These are phyloP conservation scores for Neocrepidodera transversa DNA, from an alignment of 2,888 invertebrate species.

Conservation along the genomic window DNA sequence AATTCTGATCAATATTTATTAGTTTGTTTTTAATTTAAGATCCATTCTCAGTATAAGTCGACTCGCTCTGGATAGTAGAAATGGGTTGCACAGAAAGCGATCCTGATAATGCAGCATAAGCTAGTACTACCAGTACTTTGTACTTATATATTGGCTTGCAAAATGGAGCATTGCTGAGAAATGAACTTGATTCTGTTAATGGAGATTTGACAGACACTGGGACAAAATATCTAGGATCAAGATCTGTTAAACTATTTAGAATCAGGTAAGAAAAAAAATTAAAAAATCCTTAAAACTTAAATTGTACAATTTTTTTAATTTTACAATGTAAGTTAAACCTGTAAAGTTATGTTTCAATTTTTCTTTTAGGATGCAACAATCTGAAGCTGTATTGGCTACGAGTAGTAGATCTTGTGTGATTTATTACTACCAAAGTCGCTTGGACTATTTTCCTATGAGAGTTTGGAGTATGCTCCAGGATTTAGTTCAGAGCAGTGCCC, in stretches of 20 bases:
- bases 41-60: slow-evolving; percentile 93
- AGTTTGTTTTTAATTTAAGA: too few species aligned
- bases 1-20: too few species aligned
- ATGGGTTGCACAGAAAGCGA: slow-evolving; percentile 78
- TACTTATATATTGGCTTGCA: slow-evolving; percentile 97
- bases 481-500: slow-evolving; percentile 98
- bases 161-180: slow-evolving; percentile 93
- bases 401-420: slow-evolving; percentile 98
- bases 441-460: slow-evolving; percentile 97
- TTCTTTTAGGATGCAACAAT: slow-evolving; percentile 81
- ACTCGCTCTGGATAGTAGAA: slow-evolving; percentile 96
- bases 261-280: slow-evolving; percentile 33
- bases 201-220: slow-evolving; percentile 97
- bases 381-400: slow-evolving; percentile 96
- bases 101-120: slow-evolving; percentile 66
- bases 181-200: slow-evolving; percentile 93
- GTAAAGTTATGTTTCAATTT: too few species aligned
- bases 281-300: too few species aligned
- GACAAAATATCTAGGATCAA: slow-evolving; percentile 88
- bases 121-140: slow-evolving; percentile 75
- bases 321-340: too few species aligned
- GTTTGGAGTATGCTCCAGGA: slow-evolving; percentile 96
- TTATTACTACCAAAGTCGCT: slow-evolving; percentile 96
- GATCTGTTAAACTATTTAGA: slow-evolving; percentile 79
- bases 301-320: too few species aligned